Evolutionary conservation across 2,888 invertebrate species (phyloP).

Genomic region (Melieria picta): DNA sequence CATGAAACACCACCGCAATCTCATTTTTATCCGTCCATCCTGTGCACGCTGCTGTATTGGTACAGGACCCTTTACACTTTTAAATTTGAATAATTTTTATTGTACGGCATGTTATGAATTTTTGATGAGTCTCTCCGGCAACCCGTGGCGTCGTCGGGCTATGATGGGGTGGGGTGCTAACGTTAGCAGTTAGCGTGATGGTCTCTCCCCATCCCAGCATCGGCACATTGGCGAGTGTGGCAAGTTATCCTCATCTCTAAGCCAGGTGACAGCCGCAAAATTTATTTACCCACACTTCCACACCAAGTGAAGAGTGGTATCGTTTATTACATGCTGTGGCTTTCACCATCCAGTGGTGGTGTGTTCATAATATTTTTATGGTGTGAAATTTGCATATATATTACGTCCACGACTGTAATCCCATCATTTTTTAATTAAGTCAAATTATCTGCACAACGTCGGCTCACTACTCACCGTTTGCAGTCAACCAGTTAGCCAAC

Average conservation of each 20-base stretch:
- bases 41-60: neutral
- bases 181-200: neutral
- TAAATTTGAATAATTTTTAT: constrained; percentile 61
- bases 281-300: constrained; percentile 30
- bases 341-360: constrained; percentile 28
- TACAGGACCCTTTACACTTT: constrained; percentile 23
- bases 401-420: constrained; percentile 57
- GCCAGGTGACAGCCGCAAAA: constrained; percentile 31
- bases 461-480: neutral
- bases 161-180: neutral
- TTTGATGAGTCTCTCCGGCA: constrained; percentile 52
- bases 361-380: constrained; percentile 27
- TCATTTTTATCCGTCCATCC: neutral
- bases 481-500: neutral
- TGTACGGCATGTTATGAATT: constrained; percentile 50
- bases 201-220: neutral
- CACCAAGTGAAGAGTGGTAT: neutral
- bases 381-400: constrained; percentile 58
- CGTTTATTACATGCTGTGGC: constrained; percentile 18
- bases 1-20: neutral
- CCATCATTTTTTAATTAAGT: constrained; percentile 61
- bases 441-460: constrained; percentile 46
- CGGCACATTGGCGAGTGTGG: neutral
- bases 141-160: neutral
- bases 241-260: constrained; percentile 22